Percentiles rank a stretch among this genome's conserved stretches.
Evolutionary conservation across 2,888 invertebrate genomes (phyloP).

Genomic region (Microctonus brassicae): DNA sequence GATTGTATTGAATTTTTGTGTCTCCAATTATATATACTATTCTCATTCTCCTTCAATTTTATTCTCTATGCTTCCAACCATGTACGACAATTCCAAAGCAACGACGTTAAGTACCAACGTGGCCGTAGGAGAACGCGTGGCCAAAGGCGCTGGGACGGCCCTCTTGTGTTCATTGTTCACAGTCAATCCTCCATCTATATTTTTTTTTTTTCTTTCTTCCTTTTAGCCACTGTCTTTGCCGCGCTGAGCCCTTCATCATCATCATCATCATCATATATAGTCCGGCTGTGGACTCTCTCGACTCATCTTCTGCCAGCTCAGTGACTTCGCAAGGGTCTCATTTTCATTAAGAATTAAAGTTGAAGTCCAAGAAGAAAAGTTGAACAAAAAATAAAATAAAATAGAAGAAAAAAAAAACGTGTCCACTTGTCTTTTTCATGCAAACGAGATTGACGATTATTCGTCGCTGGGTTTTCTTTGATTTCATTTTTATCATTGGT

Average conservation of each 20-base stretch:
- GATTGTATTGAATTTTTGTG: constrained; percentile 28
- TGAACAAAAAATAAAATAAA: background rate
- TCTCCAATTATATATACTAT: background rate
- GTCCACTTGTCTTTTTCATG: constrained; percentile 60
- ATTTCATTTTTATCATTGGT: background rate
- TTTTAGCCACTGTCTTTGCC: constrained; percentile 17
- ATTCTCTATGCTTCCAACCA: background rate
- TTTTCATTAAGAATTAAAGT: constrained; percentile 67
- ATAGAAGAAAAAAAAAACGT: constrained; percentile 48
- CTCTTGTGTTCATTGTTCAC: constrained; percentile 67
- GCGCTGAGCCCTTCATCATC: constrained; percentile 25
- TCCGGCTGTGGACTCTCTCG: constrained; percentile 19
- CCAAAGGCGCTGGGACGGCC: constrained; percentile 67
- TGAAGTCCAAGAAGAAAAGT: constrained; percentile 48
- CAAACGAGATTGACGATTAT: constrained; percentile 51
- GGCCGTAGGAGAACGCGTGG: constrained; percentile 64
- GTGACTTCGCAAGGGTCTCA: constrained; percentile 64
- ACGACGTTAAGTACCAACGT: constrained; percentile 62
- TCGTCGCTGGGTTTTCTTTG: constrained; percentile 20
- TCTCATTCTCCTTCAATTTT: constrained; percentile 11
- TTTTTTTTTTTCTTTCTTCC: constrained; percentile 35
- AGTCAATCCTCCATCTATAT: constrained; percentile 53
- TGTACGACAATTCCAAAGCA: constrained; percentile 64
- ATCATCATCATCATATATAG: background rate
- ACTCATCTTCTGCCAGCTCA: constrained; percentile 60